Percentiles rank a stretch among this genome's conserved stretches.
Conservation (phyloP, 1,140 invertebrate genomes). For the Gryllus bimaculatus region DNA sequence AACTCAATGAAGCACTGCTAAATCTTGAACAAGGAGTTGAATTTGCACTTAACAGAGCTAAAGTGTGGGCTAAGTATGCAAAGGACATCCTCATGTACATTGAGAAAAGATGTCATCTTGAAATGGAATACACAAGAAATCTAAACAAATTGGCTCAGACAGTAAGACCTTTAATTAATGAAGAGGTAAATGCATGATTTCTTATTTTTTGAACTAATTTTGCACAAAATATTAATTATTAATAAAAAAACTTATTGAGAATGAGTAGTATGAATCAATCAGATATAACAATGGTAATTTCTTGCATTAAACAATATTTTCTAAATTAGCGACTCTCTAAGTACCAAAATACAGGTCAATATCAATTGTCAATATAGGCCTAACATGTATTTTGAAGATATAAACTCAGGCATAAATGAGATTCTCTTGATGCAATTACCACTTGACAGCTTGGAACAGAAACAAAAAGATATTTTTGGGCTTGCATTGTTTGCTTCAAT, state of each 20-base stretch:
- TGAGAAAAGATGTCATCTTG: slow-evolving; percentile 41
- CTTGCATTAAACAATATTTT: no score
- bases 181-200: slow-evolving; percentile 37
- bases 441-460: no score
- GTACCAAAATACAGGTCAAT: no score
- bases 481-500: no score
- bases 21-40: slow-evolving; percentile 39
- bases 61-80: slow-evolving; percentile 47
- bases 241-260: no score
- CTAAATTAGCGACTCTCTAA: no score
- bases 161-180: slow-evolving; percentile 38
- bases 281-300: neutral
- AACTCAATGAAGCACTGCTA: slow-evolving; percentile 31
- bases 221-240: no score
- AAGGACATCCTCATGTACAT: slow-evolving; percentile 45
- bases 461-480: no score
- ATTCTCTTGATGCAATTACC: no score
- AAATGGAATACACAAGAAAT: slow-evolving; percentile 42
- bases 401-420: no score
- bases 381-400: no score
- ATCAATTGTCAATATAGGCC: no score
- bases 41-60: slow-evolving; percentile 41
- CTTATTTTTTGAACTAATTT: neutral
- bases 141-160: slow-evolving; percentile 40
- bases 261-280: neutral